These are phyloP conservation scores for Callyntrura guangdongensis DNA, from an alignment of 2,888 invertebrate species.

Conservation along the genomic window DNA sequence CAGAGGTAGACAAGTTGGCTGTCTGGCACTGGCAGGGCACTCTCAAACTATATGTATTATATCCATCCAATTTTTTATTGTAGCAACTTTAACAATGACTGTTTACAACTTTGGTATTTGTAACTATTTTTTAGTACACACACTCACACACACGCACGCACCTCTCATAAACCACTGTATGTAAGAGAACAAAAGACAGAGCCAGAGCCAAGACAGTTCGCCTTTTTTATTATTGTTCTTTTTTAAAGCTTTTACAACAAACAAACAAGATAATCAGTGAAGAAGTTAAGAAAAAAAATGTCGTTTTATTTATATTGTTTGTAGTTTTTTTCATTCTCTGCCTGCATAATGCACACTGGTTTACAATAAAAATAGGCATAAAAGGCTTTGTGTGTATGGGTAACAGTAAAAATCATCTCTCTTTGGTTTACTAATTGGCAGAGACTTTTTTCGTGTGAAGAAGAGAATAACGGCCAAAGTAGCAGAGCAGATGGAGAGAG, in stretches of 20 bases:
- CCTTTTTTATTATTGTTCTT: background rate
- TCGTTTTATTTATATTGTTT: background rate
- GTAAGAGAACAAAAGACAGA: background rate
- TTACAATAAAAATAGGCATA: no score
- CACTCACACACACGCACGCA: no score
- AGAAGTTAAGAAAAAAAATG: background rate
- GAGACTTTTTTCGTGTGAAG: conserved; percentile 15
- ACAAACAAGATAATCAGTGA: background rate
- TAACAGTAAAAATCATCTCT: background rate
- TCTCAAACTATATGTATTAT: no score
- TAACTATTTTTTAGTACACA: no score
- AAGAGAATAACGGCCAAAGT: background rate
- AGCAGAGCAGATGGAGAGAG: no score
- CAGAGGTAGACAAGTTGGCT: conserved; percentile 20
- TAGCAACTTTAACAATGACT: background rate
- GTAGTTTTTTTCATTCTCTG: background rate
- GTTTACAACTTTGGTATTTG: background rate
- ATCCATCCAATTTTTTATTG: no score
- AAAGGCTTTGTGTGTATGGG: background rate
- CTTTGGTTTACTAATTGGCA: conserved; percentile 23
- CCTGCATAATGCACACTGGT: background rate
- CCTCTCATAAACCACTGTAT: no score
- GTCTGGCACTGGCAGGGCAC: no score
- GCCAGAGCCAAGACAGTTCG: background rate
- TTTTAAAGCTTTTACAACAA: background rate